Evolutionary conservation across 2,888 invertebrate genomes (phyloP).

Genomic region (Spisula solida): DNA sequence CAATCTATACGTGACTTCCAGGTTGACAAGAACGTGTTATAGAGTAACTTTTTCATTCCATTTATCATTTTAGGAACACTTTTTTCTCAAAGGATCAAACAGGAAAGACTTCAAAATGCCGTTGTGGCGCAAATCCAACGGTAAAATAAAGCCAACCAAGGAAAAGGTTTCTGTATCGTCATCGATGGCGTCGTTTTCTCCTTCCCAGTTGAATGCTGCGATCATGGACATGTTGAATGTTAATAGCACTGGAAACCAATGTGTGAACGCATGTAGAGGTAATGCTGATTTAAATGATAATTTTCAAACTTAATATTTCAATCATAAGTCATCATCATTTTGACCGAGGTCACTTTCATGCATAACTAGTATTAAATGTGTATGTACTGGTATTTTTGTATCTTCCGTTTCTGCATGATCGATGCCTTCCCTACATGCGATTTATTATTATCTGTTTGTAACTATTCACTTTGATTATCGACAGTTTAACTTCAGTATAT

Average conservation of each 20-base stretch:
- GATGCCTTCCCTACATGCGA: too few relatives aligned
- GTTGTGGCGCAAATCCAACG: slow-evolving; percentile 59
- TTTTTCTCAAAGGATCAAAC: neutral
- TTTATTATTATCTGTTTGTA: too few relatives aligned
- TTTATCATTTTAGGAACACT: neutral
- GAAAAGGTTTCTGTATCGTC: slow-evolving; percentile 57
- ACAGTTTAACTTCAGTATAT: too few relatives aligned
- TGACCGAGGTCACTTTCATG: too few relatives aligned
- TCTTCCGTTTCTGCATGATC: too few relatives aligned
- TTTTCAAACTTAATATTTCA: too few relatives aligned
- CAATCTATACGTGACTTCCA: neutral
- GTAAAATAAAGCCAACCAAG: slow-evolving; percentile 54
- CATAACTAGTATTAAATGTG: too few relatives aligned
- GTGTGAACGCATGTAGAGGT: slow-evolving; percentile 79
- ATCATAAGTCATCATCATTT: too few relatives aligned
- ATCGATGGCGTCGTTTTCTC: slow-evolving; percentile 78
- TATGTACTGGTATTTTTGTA: too few relatives aligned
- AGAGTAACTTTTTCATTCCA: neutral
- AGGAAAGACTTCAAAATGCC: slow-evolving; percentile 43
- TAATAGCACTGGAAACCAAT: slow-evolving; percentile 72
- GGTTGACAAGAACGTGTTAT: neutral
- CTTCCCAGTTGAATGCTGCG: slow-evolving; percentile 79
- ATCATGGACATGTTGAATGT: slow-evolving; percentile 81
- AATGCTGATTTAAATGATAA: too few relatives aligned
- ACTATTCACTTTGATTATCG: too few relatives aligned